Evolutionary conservation across 2,113 vertebrate genomes (phyloP).

Genomic region (Aptenodytes patagonicus): DNA sequence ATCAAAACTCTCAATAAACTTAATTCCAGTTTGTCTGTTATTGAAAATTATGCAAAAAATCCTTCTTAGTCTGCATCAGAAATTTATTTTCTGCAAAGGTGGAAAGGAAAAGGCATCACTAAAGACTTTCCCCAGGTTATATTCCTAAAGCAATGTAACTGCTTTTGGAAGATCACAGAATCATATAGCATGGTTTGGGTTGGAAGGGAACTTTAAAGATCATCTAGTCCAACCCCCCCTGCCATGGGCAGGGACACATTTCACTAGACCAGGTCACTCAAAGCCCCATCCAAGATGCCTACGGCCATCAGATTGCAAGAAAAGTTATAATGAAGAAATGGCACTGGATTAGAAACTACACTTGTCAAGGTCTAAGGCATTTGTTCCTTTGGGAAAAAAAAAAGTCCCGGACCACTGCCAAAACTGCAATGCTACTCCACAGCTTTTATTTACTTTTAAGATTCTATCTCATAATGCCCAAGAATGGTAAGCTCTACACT

Average conservation of each 20-base stretch:
- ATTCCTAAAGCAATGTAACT: not conserved
- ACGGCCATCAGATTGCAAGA: not conserved
- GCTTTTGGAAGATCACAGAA: not conserved
- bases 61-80: not conserved
- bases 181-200: not conserved
- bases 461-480: not conserved
- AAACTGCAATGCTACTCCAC: not conserved
- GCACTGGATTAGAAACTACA: not conserved
- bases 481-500: not conserved
- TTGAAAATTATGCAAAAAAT: not conserved
- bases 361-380: not conserved
- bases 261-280: not conserved
- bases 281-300: not conserved
- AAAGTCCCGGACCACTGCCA: not conserved
- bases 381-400: not conserved
- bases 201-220: not conserved
- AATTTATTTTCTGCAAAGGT: not conserved
- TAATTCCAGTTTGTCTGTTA: not conserved
- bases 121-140: not conserved
- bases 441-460: not conserved
- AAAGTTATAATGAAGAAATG: not conserved
- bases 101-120: not conserved
- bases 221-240: not conserved
- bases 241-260: not conserved
- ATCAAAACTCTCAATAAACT: not conserved